These are phyloP conservation scores for Ephialtes manifestator DNA, from an alignment of 2,888 invertebrate species.

Conservation along the genomic window DNA sequence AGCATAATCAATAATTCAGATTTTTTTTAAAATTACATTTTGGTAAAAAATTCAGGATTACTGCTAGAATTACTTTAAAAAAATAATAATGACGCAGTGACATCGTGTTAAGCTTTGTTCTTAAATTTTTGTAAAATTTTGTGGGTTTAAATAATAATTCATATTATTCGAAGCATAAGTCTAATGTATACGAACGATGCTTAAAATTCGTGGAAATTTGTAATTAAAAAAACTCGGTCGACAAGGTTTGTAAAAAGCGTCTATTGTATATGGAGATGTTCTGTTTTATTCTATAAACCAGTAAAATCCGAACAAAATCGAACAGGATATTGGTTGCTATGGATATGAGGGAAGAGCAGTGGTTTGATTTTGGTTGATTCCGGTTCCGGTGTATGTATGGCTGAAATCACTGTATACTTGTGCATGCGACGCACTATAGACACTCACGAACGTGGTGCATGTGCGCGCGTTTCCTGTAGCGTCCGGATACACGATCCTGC, in stretches of 20 bases:
- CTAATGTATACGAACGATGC: background rate
- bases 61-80: too few species aligned
- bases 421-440: background rate
- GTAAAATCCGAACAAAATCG: background rate
- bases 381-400: background rate
- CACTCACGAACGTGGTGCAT: background rate
- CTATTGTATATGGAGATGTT: background rate
- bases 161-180: background rate
- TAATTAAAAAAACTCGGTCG: background rate
- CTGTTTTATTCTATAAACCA: background rate
- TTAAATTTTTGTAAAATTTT: too few species aligned
- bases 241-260: background rate
- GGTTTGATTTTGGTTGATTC: background rate
- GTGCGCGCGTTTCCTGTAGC: background rate
- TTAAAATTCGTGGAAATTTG: background rate
- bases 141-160: background rate
- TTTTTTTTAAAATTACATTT: background rate
- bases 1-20: background rate
- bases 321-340: slow-evolving; percentile 3
- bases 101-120: too few species aligned
- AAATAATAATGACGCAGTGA: too few species aligned
- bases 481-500: background rate
- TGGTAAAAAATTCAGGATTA: too few species aligned
- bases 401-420: background rate
- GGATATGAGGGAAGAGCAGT: too few species aligned